Evolutionary conservation across 1,140 invertebrate genomes (phyloP).

Genomic region (Drosophila dunni): DNA sequence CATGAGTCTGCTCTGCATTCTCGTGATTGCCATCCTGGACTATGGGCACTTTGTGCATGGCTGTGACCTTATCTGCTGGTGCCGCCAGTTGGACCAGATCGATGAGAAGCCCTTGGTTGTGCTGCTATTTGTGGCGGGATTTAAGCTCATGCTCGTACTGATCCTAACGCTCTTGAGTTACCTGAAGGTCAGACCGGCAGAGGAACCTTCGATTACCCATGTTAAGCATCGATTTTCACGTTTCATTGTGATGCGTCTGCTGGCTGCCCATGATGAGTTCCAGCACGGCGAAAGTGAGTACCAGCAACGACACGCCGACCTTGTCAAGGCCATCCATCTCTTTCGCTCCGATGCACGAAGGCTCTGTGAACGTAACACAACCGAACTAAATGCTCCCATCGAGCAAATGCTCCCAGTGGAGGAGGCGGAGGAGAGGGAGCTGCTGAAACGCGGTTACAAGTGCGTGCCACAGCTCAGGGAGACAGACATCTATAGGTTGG

Average conservation of each 20-base stretch:
- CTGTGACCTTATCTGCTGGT: constrained; percentile 53
- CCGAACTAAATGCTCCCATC: constrained; percentile 26
- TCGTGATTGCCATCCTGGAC: constrained; percentile 33
- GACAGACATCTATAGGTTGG: constrained; percentile 47
- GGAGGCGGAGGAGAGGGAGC: constrained; percentile 25
- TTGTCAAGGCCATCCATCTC: constrained; percentile 29
- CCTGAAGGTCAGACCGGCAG: neutral
- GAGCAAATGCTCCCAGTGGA: constrained; percentile 46
- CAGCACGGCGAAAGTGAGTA: neutral
- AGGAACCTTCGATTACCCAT: constrained; percentile 22
- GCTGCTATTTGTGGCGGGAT: constrained; percentile 22
- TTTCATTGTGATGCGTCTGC: constrained; percentile 57
- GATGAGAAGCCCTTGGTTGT: constrained; percentile 30
- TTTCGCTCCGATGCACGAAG: constrained; percentile 54
- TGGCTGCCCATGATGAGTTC: constrained; percentile 45
- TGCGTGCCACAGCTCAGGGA: constrained; percentile 33
- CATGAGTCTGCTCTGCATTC: neutral
- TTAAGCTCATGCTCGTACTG: constrained; percentile 46
- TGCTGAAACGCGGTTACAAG: constrained; percentile 46
- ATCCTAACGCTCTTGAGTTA: constrained; percentile 34
- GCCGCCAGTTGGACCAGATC: neutral
- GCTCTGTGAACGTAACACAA: constrained; percentile 47
- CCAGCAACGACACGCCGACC: constrained; percentile 2
- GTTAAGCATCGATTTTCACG: constrained; percentile 51
- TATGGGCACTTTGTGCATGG: constrained; percentile 13